Percentiles rank a stretch among this genome's conserved stretches.
phyloP scores from a whole-genome alignment of 2,113 vertebrate genomes.

The Xiphophorus hellerii region DNA sequence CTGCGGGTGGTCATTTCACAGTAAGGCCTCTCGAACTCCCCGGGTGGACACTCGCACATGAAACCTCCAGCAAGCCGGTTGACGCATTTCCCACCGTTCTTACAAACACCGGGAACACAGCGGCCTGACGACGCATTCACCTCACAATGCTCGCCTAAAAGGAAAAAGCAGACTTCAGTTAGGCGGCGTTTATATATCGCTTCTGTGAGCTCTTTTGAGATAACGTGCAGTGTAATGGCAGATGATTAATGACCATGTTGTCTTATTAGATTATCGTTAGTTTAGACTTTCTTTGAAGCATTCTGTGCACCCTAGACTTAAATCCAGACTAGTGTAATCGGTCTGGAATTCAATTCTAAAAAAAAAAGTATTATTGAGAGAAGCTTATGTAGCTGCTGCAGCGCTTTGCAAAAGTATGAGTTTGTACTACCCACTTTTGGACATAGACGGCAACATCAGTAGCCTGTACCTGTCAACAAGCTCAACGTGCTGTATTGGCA shows the following conservation, averaged over 20 bases:
- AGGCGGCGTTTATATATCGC: neutral
- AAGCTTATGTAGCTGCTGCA: neutral
- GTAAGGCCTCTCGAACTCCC: slow-evolving; percentile 92
- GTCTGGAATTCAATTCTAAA: slow-evolving; percentile 43
- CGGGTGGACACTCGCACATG: slow-evolving; percentile 87
- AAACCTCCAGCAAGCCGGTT: slow-evolving; percentile 92
- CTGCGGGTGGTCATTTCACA: slow-evolving; percentile 93
- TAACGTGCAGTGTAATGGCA: neutral
- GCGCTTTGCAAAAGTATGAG: neutral
- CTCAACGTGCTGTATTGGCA: no score
- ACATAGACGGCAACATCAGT: no score
- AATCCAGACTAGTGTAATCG: slow-evolving; percentile 15
- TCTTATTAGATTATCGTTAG: slow-evolving; percentile 8
- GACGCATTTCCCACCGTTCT: slow-evolving; percentile 89
- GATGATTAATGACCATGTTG: slow-evolving; percentile 27
- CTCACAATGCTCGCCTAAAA: slow-evolving; percentile 89
- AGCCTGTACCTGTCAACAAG: no score
- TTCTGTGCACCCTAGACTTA: slow-evolving; percentile 21
- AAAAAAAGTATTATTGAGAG: slow-evolving; percentile 25
- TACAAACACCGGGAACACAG: slow-evolving; percentile 88
- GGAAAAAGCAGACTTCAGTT: neutral
- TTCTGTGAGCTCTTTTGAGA: neutral
- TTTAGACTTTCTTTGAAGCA: slow-evolving; percentile 29
- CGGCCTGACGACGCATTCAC: slow-evolving; percentile 85
- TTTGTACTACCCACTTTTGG: no score